These are phyloP conservation scores for Takifugu rubripes DNA, from an alignment of 2,797 vertebrate genomes.

Conservation along the genomic window DNA sequence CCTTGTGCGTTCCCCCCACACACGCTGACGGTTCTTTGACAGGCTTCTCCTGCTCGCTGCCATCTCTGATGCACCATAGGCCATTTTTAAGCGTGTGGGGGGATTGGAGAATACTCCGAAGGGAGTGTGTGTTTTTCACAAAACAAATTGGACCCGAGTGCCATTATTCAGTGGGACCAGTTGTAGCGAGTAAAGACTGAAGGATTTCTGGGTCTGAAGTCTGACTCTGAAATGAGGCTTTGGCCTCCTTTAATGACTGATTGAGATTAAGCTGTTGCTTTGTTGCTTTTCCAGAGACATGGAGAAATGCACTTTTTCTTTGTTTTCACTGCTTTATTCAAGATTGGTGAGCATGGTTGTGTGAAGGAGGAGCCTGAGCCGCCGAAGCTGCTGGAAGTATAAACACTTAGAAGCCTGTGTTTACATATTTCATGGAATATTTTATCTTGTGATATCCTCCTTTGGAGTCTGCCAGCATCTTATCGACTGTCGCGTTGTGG, in stretches of 20 bases:
- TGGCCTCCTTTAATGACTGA: constrained; percentile 28
- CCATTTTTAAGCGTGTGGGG: constrained; percentile 40
- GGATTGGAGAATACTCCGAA: constrained; percentile 25
- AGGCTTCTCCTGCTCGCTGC: constrained; percentile 26
- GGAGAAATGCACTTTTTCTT: too few relatives aligned
- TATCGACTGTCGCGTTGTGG: constrained; percentile 34
- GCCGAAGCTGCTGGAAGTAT: constrained; percentile 13
- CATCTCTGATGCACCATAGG: constrained; percentile 22
- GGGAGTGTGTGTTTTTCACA: constrained; percentile 38
- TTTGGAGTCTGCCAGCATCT: constrained; percentile 15
- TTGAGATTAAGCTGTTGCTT: constrained; percentile 21
- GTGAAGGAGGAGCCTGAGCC: constrained; percentile 1
- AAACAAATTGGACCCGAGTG: constrained; percentile 39
- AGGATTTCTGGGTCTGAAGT: constrained; percentile 13
- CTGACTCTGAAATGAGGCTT: constrained; percentile 24
- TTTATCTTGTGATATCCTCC: constrained; percentile 30
- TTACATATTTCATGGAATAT: constrained; percentile 33
- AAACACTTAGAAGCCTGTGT: constrained; percentile 27
- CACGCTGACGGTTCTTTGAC: constrained; percentile 54
- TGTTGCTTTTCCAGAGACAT: constrained; percentile 29
- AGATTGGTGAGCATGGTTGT: constrained; percentile 6
- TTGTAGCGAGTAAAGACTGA: constrained; percentile 21
- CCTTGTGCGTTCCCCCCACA: constrained; percentile 16
- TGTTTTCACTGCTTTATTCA: constrained; percentile 12
- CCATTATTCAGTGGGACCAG: constrained; percentile 48